Base-by-base conservation (phyloP, 2,113 vertebrate genomes). In the Chaetops frenatus region DNA sequence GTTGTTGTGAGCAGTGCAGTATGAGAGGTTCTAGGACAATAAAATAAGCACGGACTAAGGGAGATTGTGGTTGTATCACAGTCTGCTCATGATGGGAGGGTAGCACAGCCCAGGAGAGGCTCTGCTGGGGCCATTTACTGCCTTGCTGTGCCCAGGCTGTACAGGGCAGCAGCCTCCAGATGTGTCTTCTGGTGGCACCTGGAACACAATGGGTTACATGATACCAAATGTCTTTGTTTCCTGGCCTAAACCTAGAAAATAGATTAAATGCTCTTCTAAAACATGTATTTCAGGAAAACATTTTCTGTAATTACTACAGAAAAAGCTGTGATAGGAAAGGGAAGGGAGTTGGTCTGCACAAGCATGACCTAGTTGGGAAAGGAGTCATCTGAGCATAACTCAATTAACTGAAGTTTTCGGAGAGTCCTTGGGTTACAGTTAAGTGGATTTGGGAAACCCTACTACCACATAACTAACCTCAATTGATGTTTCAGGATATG, bases 281-380 rank as follows among this genome's bases (percentile, higher is more conserved):
- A 33, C 31, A 42, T 3, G 1, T 27, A 12, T 65, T 77, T 94
- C 80, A 83, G 90, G 84, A 91, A 94, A 92, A 78, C 38, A 8
- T 70, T 47, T 84, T 96, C 81, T 56, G 60, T 94, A 36, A 81
- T 79, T 74, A 16, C 27, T 56, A 12, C 77, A 87, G 92, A 92
- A 96, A 81, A 54, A 47, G 27, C 51, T 74, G 80, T 1, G 6
- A 33, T 81, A 79, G 92, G 95, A 94, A 92, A 66, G 84, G 90
- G 87, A 95, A 91, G 92, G 92, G 96, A 95, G 84, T 91, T 96
- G 92, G 87, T 87, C 84, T 45, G 27, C 33, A 44, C 21, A 50
- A 62, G 27, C 0, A 0, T 92, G 77, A 81, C 81, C 69, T 56
- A 16, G 35, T 29, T 77, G 76, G 76, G 76, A 83, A 57, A 33